Percentiles rank a stretch among this genome's conserved stretches.
These are phyloP conservation scores for Astyanax mexicanus DNA, from an alignment of 2,797 vertebrate species.

Conservation along the genomic window DNA sequence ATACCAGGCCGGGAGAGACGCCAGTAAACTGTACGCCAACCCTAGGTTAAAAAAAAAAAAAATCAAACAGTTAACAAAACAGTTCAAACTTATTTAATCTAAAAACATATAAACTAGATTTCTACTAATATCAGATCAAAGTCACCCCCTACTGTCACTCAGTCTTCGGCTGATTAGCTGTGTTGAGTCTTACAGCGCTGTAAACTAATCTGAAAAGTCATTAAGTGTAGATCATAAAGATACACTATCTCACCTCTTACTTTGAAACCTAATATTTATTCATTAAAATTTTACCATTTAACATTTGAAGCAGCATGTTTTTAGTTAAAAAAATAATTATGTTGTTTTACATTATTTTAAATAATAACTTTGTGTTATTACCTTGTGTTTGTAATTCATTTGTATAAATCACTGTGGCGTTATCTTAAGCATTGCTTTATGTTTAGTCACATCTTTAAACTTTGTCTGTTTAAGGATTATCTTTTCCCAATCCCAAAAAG, in stretches of 20 bases:
- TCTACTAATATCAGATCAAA: slow-evolving; percentile 10
- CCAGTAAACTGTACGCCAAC: slow-evolving; percentile 91
- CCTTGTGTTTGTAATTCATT: no score
- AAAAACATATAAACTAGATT: background rate
- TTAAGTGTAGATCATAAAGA: slow-evolving; percentile 37
- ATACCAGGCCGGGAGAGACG: slow-evolving; percentile 85
- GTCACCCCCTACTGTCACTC: background rate
- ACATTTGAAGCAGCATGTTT: no score
- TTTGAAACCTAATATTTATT: background rate
- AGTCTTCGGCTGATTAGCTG: background rate
- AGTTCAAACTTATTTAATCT: background rate
- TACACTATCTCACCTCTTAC: slow-evolving; percentile 13
- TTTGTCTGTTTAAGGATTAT: no score
- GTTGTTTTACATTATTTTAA: no score
- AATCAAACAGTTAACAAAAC: background rate
- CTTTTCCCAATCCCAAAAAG: no score
- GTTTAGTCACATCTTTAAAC: no score
- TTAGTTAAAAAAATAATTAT: no score
- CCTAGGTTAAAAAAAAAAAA: slow-evolving; percentile 77
- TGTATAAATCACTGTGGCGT: no score
- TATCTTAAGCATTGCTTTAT: no score
- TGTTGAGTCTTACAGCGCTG: background rate
- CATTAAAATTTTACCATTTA: no score
- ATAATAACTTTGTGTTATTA: no score
- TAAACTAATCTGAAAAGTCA: slow-evolving; percentile 22